Percentiles rank a stretch among this genome's conserved stretches.
Evolutionary conservation across 1,140 invertebrate genomes (phyloP).

Genomic region (Agrilus planipennis): DNA sequence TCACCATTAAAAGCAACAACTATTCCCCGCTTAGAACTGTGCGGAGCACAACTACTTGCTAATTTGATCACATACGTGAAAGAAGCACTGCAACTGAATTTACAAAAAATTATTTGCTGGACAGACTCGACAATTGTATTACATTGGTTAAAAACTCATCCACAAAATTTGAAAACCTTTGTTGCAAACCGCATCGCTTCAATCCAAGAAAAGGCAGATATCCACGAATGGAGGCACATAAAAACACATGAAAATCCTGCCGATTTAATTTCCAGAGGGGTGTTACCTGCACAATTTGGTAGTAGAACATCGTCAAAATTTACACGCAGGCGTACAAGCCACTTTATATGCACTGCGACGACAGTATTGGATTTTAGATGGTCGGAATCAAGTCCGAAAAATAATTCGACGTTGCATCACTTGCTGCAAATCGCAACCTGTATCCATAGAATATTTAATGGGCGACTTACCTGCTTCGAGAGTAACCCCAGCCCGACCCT

Average conservation of each 20-base stretch:
- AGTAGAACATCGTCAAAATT: not conserved
- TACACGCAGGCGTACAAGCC: not conserved
- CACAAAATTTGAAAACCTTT: too few species aligned
- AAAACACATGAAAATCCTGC: too few species aligned
- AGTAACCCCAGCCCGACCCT: constrained; percentile 9
- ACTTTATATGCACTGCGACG: not conserved
- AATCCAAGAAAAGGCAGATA: too few species aligned
- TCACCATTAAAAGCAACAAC: constrained; percentile 28
- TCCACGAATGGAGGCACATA: too few species aligned
- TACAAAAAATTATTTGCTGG: too few species aligned
- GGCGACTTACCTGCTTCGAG: constrained; percentile 10
- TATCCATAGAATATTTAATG: constrained; percentile 8
- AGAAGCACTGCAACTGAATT: too few species aligned
- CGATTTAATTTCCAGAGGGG: too few species aligned
- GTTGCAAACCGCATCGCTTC: too few species aligned
- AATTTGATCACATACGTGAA: too few species aligned
- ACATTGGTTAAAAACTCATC: too few species aligned
- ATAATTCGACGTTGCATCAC: not conserved
- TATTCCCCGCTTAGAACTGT: constrained; percentile 34
- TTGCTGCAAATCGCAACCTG: constrained; percentile 8
- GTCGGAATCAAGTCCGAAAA: constrained; percentile 8
- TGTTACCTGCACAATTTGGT: not conserved
- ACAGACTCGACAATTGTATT: too few species aligned
- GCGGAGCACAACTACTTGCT: too few species aligned
- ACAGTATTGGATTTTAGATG: constrained; percentile 16